A percentile compares a stretch with the other conserved stretches of the same genome.
Conservation (phyloP, 2,113 vertebrate species). For the Rutilus rutilus region DNA sequence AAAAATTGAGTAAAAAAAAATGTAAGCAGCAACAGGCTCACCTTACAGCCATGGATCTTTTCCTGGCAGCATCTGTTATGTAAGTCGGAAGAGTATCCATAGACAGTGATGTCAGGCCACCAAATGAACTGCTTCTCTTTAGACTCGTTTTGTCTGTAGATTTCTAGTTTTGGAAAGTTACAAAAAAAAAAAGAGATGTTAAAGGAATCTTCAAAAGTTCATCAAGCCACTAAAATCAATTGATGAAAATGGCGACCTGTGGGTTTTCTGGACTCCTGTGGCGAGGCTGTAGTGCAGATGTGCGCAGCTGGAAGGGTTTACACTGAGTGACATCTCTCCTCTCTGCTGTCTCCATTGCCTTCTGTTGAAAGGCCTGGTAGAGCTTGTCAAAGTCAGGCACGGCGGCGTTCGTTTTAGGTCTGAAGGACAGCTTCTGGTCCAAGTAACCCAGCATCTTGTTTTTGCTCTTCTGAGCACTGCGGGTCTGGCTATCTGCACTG, state of each 20-base stretch:
- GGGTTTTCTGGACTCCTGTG: conserved; percentile 59
- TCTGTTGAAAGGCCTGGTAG: conserved; percentile 83
- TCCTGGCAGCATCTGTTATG: conserved; percentile 88
- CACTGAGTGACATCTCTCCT: conserved; percentile 78
- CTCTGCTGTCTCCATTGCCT: conserved; percentile 72
- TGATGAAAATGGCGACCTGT: background rate
- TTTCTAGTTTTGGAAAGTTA: conserved; percentile 66
- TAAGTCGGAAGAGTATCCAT: conserved; percentile 87
- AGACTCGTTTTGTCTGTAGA: conserved; percentile 63
- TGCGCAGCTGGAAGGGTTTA: conserved; percentile 88
- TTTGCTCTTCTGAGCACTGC: conserved; percentile 76
- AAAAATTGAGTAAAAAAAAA: background rate
- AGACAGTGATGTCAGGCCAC: conserved; percentile 83
- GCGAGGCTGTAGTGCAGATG: conserved; percentile 73
- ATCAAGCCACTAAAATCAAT: background rate
- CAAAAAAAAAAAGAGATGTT: background rate
- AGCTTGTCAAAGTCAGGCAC: conserved; percentile 86
- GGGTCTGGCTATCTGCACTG: conserved; percentile 58
- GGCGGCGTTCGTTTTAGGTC: conserved; percentile 80
- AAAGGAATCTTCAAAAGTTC: background rate
- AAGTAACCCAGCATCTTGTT: conserved; percentile 82
- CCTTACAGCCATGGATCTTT: conserved; percentile 85
- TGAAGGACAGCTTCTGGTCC: conserved; percentile 84
- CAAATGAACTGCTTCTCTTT: conserved; percentile 79
- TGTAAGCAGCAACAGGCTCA: conserved; percentile 56